Base-by-base conservation (phyloP, 2,113 vertebrate species). In the Lota lota region DNA sequence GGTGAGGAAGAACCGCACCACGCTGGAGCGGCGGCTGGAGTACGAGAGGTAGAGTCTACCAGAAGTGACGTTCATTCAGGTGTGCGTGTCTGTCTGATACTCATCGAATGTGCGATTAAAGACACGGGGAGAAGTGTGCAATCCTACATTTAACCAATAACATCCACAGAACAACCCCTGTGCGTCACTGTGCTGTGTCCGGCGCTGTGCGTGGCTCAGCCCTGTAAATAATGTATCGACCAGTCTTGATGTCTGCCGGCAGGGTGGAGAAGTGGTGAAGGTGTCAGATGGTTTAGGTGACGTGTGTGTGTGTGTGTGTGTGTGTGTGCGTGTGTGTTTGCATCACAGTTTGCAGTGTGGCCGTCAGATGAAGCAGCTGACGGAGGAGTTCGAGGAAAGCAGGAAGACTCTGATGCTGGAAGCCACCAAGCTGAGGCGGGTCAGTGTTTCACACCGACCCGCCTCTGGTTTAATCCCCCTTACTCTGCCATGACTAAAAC, bases 321-420 rank as follows among this genome's bases (percentile, higher is more conserved):
- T n/a, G n/a, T n/a, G n/a, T n/a, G 58, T 60, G 19, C 2, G 57
- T 21, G n/a, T 19, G 65, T 93, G 6, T 84, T 36, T 88, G 84
- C 82, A 17, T 63, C 10, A 57, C 87, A 99, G 97, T 87, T 94
- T 97, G 89, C 96, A 99, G 93, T 99, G 97, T 86, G 94, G 93
- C 64, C 94, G 94, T 40, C 97, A 98, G 86, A 96, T 99, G 72
- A 93, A 93, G 75, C 94, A 98, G 70, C 92, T 97, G 76, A 95
- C 93, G 79, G 86, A 92, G 1, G 95, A 98, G 11, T 94, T 95
- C 82, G 96, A 99, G 87, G 95, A 98, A 79, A 90, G 84, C 74
- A 93, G 93, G 67, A 96, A 93, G 85, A 91, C 83, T 40, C 70
- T 96, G 86, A 91, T 92, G 63, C 69, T 82, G 62, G 84, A 91